Evolutionary conservation across 2,888 invertebrate species (phyloP), one percentile per base, ranked within the genome.

Genomic region (Calephelis perditalis): DNA sequence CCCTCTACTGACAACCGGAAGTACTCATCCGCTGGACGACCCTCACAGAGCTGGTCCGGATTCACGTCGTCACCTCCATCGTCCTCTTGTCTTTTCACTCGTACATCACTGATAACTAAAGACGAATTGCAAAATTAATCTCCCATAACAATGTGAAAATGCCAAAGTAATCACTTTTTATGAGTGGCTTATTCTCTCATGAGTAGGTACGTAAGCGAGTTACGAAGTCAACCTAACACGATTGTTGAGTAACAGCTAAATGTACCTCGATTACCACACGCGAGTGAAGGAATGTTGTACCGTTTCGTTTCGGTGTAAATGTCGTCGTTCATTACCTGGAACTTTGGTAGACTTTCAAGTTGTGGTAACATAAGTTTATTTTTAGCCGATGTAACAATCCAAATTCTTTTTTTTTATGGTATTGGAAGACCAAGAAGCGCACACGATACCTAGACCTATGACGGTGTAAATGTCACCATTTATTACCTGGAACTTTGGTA

Each of bases 11-110:
- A 92, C 71, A 97, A 91, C 69, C 98, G 94, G 92, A 98, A 98
- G 91, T 97, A 98, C 86, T 98, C 97, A 77, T 97, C 97, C 15
- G 95, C 96, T 5, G 97, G 96, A 72, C 97, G 93, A 75, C 96
- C 95, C 69, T 95, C 94, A 84, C 98, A 98, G 59, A 97, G 92
- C 82, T 97, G 95, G 74, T 98, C 97, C 5, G 96, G 91, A 68
- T 86, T 94, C 62, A 87, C 86, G 4, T 94, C 94, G n/a, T 88
- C 90, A 62, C 92, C 92, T 35, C 78, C 86, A n/a, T 87, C 87
- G 40, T 95, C 95, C 40, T 95, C 94, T 84, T 96, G 96, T 54
- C 94, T 91, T 73, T 92, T 93, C 61, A 92, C 89, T 69, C 93
- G 84, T 58, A 75, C 70, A 63, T 82, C 82, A 65, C 92, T 89